These are phyloP conservation scores for Apamea anceps DNA, from an alignment of 2,888 invertebrate genomes.

Conservation along the genomic window DNA sequence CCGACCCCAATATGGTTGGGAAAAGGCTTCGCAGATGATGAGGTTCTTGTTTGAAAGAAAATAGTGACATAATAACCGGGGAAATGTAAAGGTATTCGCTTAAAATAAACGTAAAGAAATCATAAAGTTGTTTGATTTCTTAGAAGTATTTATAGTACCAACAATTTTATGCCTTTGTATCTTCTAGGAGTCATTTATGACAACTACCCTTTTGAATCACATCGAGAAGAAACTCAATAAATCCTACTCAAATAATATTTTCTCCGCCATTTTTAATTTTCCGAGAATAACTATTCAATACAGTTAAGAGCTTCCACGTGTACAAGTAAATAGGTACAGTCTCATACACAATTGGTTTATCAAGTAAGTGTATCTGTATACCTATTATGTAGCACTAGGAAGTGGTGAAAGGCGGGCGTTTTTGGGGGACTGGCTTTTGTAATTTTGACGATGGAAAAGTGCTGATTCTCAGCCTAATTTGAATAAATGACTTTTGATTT, in stretches of 20 bases:
- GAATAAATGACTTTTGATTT: too few relatives aligned
- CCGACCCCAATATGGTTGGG: too few relatives aligned
- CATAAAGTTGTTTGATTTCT: neutral
- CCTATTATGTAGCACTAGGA: too few relatives aligned
- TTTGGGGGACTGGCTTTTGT: too few relatives aligned
- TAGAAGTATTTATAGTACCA: neutral
- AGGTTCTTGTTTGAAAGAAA: too few relatives aligned
- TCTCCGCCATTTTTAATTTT: slow-evolving; percentile 7
- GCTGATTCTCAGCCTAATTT: too few relatives aligned
- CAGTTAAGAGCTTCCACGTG: slow-evolving; percentile 48
- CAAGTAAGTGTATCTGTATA: neutral
- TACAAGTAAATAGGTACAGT: slow-evolving; percentile 19
- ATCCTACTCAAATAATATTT: slow-evolving; percentile 14
- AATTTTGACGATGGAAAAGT: too few relatives aligned
- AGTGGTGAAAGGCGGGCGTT: too few relatives aligned
- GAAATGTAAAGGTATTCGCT: neutral
- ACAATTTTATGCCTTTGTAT: neutral
- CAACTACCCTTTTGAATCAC: neutral
- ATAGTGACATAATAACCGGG: too few relatives aligned
- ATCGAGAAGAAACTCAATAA: neutral
- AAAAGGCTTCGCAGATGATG: too few relatives aligned
- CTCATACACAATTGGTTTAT: slow-evolving; percentile 13
- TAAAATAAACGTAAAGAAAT: too few relatives aligned
- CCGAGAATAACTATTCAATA: slow-evolving; percentile 19
- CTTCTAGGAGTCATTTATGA: neutral